phyloP scores from a whole-genome alignment of 2,888 invertebrate genomes.

The Hydriomena furcata region DNA sequence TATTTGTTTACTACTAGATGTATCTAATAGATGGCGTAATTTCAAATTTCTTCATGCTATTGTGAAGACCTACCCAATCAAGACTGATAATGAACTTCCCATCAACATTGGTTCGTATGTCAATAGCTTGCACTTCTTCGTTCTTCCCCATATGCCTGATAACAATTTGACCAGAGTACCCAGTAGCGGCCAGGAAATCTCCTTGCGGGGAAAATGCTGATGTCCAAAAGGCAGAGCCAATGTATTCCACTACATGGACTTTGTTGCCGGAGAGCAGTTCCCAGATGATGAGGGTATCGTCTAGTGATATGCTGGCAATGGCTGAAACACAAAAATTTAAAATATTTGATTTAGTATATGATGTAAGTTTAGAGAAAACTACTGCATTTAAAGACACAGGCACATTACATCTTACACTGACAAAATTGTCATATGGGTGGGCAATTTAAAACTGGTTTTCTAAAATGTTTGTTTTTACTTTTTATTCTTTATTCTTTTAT shows the following conservation, averaged over 20 bases:
- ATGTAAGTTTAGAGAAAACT: too few species aligned
- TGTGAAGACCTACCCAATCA: constrained; percentile 96
- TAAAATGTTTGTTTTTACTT: too few species aligned
- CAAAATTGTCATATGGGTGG: too few species aligned
- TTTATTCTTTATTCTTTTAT: too few species aligned
- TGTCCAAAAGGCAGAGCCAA: constrained; percentile 96
- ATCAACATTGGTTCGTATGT: constrained; percentile 85
- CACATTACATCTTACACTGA: too few species aligned
- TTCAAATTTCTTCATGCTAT: constrained; percentile 32
- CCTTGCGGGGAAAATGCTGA: constrained; percentile 96
- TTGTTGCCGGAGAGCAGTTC: constrained; percentile 92
- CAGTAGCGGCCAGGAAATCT: constrained; percentile 93
- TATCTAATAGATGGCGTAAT: too few species aligned
- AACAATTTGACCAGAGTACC: constrained; percentile 94
- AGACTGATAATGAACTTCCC: constrained; percentile 96
- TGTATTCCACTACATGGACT: constrained; percentile 91
- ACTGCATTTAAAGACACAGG: too few species aligned
- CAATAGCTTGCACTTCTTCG: constrained; percentile 90
- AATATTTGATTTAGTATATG: too few species aligned
- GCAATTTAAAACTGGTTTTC: too few species aligned
- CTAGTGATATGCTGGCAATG: constrained; percentile 95
- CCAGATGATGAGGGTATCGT: constrained; percentile 96
- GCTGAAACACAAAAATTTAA: constrained; percentile 68
- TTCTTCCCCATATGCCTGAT: constrained; percentile 86
- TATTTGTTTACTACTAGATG: too few species aligned